Percentiles rank a stretch among this genome's conserved stretches.
Conservation (phyloP, 2,888 invertebrate species). For the Malacosoma neustria region DNA sequence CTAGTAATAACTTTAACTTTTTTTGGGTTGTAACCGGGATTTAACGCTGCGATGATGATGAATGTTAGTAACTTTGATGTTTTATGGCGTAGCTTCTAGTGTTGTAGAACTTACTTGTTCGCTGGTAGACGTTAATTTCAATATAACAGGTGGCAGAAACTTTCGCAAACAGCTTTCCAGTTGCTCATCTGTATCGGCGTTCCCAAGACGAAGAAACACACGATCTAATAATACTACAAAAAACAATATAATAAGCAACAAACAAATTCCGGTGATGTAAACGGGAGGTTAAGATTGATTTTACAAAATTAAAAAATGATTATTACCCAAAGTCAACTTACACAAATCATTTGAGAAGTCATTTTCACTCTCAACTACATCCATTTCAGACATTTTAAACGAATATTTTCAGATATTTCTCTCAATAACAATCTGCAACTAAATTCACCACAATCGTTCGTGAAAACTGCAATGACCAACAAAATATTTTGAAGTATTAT, state of each 20-base stretch:
- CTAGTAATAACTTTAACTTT: too few species aligned
- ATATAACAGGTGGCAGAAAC: constrained; percentile 90
- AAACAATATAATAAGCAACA: constrained; percentile 6
- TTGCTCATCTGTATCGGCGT: constrained; percentile 92
- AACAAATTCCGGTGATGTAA: constrained; percentile 11
- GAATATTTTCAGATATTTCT: constrained; percentile 1
- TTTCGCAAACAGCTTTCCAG: constrained; percentile 85
- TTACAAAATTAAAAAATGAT: not conserved
- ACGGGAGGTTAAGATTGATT: constrained; percentile 12
- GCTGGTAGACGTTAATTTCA: constrained; percentile 91
- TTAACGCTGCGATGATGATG: too few species aligned
- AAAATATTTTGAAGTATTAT: constrained; percentile 11
- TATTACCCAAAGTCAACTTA: constrained; percentile 27
- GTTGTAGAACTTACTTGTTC: constrained; percentile 80
- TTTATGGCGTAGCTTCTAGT: too few species aligned
- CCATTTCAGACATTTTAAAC: constrained; percentile 62
- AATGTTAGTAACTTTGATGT: too few species aligned
- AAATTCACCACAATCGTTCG: constrained; percentile 2
- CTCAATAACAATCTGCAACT: not conserved
- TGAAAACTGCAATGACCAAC: constrained; percentile 14
- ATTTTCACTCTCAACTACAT: constrained; percentile 47
- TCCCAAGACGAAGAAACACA: constrained; percentile 90
- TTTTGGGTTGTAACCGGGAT: too few species aligned
- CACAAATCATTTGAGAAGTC: constrained; percentile 61
- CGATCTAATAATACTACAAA: constrained; percentile 88